A percentile compares a stretch with the other conserved stretches of the same genome.
Conservation (phyloP, 2,113 vertebrate species). For the Raja brachyura region DNA sequence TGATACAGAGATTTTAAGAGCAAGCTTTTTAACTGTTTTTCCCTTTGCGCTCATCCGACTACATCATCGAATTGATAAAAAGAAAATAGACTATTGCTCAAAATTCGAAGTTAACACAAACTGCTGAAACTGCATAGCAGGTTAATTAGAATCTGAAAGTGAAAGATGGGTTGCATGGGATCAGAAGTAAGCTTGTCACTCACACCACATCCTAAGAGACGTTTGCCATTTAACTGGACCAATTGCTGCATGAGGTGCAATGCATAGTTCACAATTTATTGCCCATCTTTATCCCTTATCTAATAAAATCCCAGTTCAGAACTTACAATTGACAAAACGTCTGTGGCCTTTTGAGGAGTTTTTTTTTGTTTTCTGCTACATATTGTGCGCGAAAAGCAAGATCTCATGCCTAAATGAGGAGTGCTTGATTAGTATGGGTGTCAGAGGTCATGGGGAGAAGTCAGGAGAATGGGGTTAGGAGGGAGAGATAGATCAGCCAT, state of each 20-base stretch:
- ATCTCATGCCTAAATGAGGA: too few relatives aligned
- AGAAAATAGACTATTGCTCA: background rate
- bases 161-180: background rate
- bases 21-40: background rate
- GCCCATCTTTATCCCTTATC: background rate
- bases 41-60: background rate
- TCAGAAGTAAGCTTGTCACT: background rate
- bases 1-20: background rate
- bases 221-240: background rate
- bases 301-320: background rate
- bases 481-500: too few relatives aligned
- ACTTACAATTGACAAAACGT: background rate
- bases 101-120: background rate
- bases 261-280: background rate
- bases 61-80: background rate
- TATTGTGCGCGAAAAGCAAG: background rate
- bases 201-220: background rate
- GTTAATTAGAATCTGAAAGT: background rate
- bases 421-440: too few relatives aligned
- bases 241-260: too few relatives aligned
- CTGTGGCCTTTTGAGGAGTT: background rate
- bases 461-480: too few relatives aligned
- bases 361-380: background rate
- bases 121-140: background rate
- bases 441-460: too few relatives aligned